Conservation (phyloP, 2,113 vertebrate genomes). For the Catharus fuscescens region DNA sequence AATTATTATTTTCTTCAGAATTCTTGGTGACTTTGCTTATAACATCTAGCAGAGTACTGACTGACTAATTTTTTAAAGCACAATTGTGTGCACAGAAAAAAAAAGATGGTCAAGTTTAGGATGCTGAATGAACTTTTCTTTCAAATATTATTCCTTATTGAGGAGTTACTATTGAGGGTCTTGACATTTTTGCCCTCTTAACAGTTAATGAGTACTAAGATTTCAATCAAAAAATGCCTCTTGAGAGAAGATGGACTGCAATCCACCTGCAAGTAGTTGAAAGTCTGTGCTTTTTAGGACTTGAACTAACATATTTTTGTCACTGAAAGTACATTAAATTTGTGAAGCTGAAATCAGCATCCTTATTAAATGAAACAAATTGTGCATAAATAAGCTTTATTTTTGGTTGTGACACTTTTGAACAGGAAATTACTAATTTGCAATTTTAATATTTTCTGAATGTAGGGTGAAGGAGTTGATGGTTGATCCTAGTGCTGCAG, state of each 20-base stretch:
- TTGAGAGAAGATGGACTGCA: background rate
- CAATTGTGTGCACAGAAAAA: background rate
- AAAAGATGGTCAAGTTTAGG: background rate
- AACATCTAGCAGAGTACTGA: background rate
- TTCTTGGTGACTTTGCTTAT: background rate
- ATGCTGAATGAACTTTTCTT: background rate
- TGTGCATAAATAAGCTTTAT: background rate
- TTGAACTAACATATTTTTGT: background rate
- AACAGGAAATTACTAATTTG: slow-evolving; percentile 8
- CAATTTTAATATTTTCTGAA: slow-evolving; percentile 29
- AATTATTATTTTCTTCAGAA: background rate
- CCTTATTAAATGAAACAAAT: background rate
- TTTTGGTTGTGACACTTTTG: background rate
- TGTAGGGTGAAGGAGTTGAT: slow-evolving; percentile 87
- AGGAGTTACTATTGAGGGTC: background rate
- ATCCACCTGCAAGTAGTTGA: background rate
- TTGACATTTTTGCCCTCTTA: background rate
- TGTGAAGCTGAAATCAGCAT: slow-evolving; percentile 66
- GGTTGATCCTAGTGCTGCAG: slow-evolving; percentile 75
- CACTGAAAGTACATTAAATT: background rate
- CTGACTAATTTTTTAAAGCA: background rate
- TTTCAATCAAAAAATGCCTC: background rate
- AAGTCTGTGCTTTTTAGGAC: background rate
- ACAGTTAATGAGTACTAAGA: background rate
- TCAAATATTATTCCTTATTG: background rate